These are phyloP conservation scores for Aegithalos caudatus DNA, from an alignment of 2,113 vertebrate genomes.

Conservation along the genomic window DNA sequence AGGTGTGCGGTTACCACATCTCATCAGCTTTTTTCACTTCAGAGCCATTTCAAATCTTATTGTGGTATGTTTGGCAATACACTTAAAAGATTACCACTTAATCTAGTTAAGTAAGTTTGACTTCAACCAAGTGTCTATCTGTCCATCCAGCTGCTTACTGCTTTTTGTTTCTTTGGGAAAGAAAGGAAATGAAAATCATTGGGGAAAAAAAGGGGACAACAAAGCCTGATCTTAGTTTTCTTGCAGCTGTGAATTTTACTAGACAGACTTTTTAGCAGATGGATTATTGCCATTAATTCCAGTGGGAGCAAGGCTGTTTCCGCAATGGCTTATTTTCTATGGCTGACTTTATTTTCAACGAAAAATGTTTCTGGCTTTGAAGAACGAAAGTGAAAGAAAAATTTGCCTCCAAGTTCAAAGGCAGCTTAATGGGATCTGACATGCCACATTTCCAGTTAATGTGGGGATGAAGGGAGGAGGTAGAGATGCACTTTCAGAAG, in stretches of 20 bases:
- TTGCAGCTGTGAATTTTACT: conserved; percentile 44
- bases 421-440: background rate
- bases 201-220: background rate
- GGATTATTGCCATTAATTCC: conserved; percentile 25
- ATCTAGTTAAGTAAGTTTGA: conserved; percentile 73
- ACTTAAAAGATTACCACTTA: conserved; percentile 78
- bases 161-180: conserved; percentile 55
- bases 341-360: background rate
- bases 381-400: background rate
- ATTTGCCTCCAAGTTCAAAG: conserved; percentile 8
- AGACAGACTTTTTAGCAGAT: background rate
- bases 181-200: conserved; percentile 54
- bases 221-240: background rate
- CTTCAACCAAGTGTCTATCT: conserved; percentile 70
- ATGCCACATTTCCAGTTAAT: background rate
- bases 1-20: conserved; percentile 56
- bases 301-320: background rate
- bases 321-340: background rate
- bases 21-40: conserved; percentile 46
- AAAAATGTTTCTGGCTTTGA: conserved; percentile 23
- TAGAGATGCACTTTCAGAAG: background rate
- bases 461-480: background rate
- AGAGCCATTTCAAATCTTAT: conserved; percentile 58
- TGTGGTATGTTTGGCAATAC: conserved; percentile 70
- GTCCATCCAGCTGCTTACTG: conserved; percentile 54